These are phyloP conservation scores for Pao palembangensis DNA, from an alignment of 2,113 vertebrate species.

Conservation along the genomic window DNA sequence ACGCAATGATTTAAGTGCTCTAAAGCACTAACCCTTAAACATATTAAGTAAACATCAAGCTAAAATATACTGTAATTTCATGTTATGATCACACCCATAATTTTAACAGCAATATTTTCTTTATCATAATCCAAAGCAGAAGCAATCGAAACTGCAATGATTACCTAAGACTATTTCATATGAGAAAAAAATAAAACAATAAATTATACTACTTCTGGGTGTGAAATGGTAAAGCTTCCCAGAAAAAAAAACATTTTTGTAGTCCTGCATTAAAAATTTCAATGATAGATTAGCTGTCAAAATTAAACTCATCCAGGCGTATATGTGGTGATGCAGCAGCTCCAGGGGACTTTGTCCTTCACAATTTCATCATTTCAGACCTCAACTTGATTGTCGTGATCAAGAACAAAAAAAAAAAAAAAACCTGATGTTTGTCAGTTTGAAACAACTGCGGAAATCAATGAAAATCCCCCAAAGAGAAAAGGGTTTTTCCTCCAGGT, in stretches of 20 bases:
- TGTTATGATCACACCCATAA: conserved; percentile 54
- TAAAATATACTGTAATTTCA: conserved; percentile 53
- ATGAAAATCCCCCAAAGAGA: background rate
- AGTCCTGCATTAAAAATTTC: conserved; percentile 44
- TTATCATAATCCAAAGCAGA: conserved; percentile 42
- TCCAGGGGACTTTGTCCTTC: conserved; percentile 19
- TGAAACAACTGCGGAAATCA: conserved; percentile 23
- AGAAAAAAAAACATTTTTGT: conserved; percentile 21
- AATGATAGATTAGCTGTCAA: conserved; percentile 14
- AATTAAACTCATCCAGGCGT: conserved; percentile 7
- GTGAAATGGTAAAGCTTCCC: conserved; percentile 58
- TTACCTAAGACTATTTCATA: conserved; percentile 61
- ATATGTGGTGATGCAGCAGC: conserved; percentile 9
- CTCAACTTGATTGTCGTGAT: conserved; percentile 57
- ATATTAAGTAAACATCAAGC: conserved; percentile 56
- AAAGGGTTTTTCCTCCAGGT: conserved; percentile 31
- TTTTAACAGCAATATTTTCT: conserved; percentile 44
- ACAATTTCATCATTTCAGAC: conserved; percentile 28
- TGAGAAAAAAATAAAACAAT: conserved; percentile 64
- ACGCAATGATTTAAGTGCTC: conserved; percentile 59
- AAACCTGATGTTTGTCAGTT: conserved; percentile 8
- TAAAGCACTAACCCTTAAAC: conserved; percentile 65
- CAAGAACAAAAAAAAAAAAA: conserved; percentile 8
- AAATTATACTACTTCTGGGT: conserved; percentile 69
- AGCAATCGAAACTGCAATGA: conserved; percentile 56